Percentiles rank a stretch among this genome's conserved stretches.
Conservation (phyloP, 1,140 invertebrate genomes). For the Batillaria attramentaria region DNA sequence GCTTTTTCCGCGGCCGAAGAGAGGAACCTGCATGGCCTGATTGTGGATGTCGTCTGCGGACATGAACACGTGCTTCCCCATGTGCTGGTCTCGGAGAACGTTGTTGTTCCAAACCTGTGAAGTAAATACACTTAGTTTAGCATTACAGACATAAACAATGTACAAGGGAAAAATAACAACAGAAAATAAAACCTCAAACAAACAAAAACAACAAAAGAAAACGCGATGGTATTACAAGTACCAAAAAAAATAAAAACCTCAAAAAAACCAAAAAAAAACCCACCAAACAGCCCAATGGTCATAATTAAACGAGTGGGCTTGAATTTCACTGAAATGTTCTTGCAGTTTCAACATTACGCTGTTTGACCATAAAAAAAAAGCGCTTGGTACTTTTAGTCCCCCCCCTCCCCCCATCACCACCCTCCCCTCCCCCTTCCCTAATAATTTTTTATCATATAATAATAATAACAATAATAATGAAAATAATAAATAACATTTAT, state of each 20-base stretch:
- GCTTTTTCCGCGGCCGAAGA: conserved; percentile 57
- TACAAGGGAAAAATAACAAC: background rate
- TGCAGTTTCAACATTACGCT: too few relatives aligned
- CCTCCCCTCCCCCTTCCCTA: too few relatives aligned
- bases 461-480: too few relatives aligned
- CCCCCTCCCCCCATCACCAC: too few relatives aligned
- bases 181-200: background rate
- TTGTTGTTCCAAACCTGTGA: conserved; percentile 70
- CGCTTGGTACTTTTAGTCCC: too few relatives aligned
- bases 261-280: background rate
- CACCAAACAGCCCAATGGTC: background rate
- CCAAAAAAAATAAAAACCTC: background rate
- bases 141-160: background rate
- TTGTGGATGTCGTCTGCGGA: conserved; percentile 56
- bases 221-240: background rate
- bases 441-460: too few relatives aligned
- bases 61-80: conserved; percentile 64
- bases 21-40: conserved; percentile 47
- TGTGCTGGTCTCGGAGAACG: conserved; percentile 63
- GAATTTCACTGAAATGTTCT: too few relatives aligned
- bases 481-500: too few relatives aligned
- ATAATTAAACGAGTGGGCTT: too few relatives aligned
- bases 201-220: background rate
- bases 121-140: background rate
- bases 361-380: too few relatives aligned